Conservation (phyloP, 2,113 vertebrate genomes). For the Paratilapia polleni region DNA sequence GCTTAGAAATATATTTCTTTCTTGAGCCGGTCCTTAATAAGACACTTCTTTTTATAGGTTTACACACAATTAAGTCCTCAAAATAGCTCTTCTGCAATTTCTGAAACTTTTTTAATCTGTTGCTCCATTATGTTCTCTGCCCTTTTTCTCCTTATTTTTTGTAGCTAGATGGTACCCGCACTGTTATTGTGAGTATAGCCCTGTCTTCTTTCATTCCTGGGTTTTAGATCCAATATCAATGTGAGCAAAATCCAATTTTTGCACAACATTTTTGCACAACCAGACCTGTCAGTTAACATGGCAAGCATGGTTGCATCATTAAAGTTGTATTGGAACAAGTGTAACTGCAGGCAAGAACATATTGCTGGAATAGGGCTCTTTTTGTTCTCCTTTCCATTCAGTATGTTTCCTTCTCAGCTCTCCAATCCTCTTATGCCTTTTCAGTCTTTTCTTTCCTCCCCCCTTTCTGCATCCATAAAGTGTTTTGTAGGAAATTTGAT, state of each 20-base stretch:
- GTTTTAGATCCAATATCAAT: slow-evolving; percentile 24
- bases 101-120: background rate
- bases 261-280: slow-evolving; percentile 8
- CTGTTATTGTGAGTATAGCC: background rate
- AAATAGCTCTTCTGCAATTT: background rate
- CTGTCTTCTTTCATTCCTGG: slow-evolving; percentile 15
- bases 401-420: background rate
- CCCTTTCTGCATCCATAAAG: slow-evolving; percentile 38
- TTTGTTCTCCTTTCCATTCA: slow-evolving; percentile 42
- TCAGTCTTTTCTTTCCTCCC: slow-evolving; percentile 12
- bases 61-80: background rate
- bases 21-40: background rate
- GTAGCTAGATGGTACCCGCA: background rate
- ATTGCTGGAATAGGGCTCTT: slow-evolving; percentile 33
- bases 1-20: background rate
- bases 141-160: background rate
- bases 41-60: background rate
- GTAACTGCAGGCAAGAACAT: slow-evolving; percentile 57
- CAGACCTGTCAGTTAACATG: slow-evolving; percentile 41
- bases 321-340: slow-evolving; percentile 54
- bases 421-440: slow-evolving; percentile 6
- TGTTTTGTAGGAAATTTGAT: slow-evolving; percentile 59
- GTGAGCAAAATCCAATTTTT: slow-evolving; percentile 23
- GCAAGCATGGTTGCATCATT: slow-evolving; percentile 45
- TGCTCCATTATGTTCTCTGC: background rate